Conservation (phyloP, 2,797 vertebrate genomes). For the Melanogrammus aeglefinus region DNA sequence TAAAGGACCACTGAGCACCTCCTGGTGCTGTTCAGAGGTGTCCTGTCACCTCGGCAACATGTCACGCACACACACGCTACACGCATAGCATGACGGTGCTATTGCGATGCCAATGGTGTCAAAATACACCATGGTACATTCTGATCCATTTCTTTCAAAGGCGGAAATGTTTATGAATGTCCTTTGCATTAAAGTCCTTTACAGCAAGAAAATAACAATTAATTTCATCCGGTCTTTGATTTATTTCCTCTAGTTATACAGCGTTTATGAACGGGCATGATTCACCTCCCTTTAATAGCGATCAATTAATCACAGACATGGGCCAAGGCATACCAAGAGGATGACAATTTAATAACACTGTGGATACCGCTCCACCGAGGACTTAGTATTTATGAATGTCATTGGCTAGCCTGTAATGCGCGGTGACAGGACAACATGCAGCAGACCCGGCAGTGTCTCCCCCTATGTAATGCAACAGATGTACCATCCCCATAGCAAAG, state of each 20-base stretch:
- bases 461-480: slow-evolving; percentile 74
- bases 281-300: slow-evolving; percentile 68
- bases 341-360: slow-evolving; percentile 74
- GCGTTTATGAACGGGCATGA: slow-evolving; percentile 62
- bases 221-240: slow-evolving; percentile 63
- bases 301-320: slow-evolving; percentile 71
- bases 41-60: too few relatives aligned
- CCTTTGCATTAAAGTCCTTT: slow-evolving; percentile 24
- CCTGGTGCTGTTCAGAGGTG: too few relatives aligned
- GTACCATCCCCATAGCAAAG: slow-evolving; percentile 64
- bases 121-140: too few relatives aligned
- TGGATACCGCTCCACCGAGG: slow-evolving; percentile 65
- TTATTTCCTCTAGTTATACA: slow-evolving; percentile 60
- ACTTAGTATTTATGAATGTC: slow-evolving; percentile 76
- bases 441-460: slow-evolving; percentile 65
- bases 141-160: slow-evolving; percentile 34
- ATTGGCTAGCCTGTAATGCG: slow-evolving; percentile 62
- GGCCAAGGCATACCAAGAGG: slow-evolving; percentile 65
- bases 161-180: slow-evolving; percentile 28
- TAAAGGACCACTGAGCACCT: too few relatives aligned
- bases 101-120: too few relatives aligned
- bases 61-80: too few relatives aligned
- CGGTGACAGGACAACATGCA: slow-evolving; percentile 68
- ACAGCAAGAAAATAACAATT: slow-evolving; percentile 47
- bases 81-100: too few relatives aligned